Evolutionary conservation across 2,888 invertebrate species (phyloP), one percentile per base, ranked within the genome.

Genomic region (Auanema sp.): DNA sequence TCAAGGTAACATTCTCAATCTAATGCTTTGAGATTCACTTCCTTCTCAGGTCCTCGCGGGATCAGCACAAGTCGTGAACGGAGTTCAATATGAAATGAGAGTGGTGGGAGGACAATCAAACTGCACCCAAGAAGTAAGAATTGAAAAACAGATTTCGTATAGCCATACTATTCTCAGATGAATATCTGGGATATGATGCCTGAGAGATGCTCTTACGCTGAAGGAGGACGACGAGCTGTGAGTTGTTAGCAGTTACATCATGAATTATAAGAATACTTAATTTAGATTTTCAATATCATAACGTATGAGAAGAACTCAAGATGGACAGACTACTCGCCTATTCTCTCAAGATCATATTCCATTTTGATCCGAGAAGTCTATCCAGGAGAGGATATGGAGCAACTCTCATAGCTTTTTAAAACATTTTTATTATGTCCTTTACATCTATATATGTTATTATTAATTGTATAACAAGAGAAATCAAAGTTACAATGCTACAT

Each of bases 51-150:
- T 67, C 56, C 33, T 72, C 0, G 59, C 65, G 1, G 68, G 60
- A 5, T 42, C 68, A 16, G 72, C 69, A 12, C 54, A 66, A 40
- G 47, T 72, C 1, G 72, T 72, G 0, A 68, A 68, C 6, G 72
- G 72, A 23, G 63, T 69, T 33, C 65, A 62, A 11, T 72, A 72
- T 53, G 67, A 72, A 25, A 12, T 72, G 44, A 47, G 60, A 59
- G 68, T 72, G 0, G 24, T 72, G 23, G 72, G 69, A 24, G 72
- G 68, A 49, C 66, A 64, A 18, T 69, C 69, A 3, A 72, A 72
- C 58, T 72, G 72, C 18, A 66, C 70, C 2, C 57, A 57, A 25
- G 66, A 67, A 40, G 58, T 72, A 12, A 21, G 16, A 12, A 2
- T n/a, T n/a, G n/a, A n/a, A n/a, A n/a, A n/a, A n/a, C n/a, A n/a